Evolutionary conservation across 1,140 invertebrate species (phyloP), one percentile per base, ranked within the genome.

Genomic region (Zeugodacus cucurbitae): DNA sequence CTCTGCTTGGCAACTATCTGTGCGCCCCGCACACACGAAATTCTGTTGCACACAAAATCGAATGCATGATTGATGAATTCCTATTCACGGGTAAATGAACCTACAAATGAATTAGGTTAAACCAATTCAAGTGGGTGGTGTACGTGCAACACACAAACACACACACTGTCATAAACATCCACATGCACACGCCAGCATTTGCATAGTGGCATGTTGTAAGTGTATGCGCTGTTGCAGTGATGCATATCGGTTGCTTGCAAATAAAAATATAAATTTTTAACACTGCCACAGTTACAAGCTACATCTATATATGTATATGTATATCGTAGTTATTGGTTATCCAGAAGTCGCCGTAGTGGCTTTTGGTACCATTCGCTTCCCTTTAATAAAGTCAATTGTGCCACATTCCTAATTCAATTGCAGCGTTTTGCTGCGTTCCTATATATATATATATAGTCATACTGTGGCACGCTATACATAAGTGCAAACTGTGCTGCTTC

Each of bases 31-130:
- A n/a, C 74, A 3, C 7, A 34, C 10, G 48, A 17, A 48, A 82
- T 48, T 82, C 74, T 82, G 41, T 48, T 82, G 41, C 74, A 82
- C 20, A 41, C 74, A 48, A 82, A 82, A 82, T 82, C 54, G 29
- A 87, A 87, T 87, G 41, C 87, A 87, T 87, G 87, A 87, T 87
- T 87, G 87, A 87, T 87, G 87, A 87, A 87, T 87, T 87, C 44
- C 87, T 74, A 87, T 87, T 62, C 87, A 87, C 64, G 87, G 41
- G 58, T 70, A 87, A 74, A 87, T 37, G 67, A 87, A 87, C 64
- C 67, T 34, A 87, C 70, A 87, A 87, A 88, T 67, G 41, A 87
- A 86, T 78, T 87, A n/a, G 87, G 67, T 88, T 88, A 86, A 88
- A 78, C 67, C 64, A 64, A 64, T 90, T 90, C 87, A 88, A 89